These are phyloP conservation scores for Entomyzon cyanotis DNA, from an alignment of 2,113 vertebrate species.

Conservation along the genomic window DNA sequence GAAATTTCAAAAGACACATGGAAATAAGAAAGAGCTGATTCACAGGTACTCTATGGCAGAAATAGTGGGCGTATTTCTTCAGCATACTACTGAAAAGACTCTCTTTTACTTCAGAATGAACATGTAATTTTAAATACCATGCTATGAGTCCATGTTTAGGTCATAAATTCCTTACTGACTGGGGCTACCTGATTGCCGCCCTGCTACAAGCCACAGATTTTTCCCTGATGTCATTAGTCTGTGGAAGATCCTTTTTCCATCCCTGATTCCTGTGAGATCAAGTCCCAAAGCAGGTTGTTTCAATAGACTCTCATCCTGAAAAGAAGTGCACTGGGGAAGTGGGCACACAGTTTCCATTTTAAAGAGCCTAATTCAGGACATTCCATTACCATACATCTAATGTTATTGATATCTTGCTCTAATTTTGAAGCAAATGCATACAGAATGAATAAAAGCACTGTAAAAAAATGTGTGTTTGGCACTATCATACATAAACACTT, in stretches of 20 bases:
- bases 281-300: not conserved
- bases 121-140: not conserved
- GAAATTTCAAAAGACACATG: not conserved
- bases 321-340: not conserved
- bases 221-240: not conserved
- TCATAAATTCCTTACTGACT: not conserved
- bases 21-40: constrained; percentile 7
- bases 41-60: not conserved
- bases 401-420: not conserved
- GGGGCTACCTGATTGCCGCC: not conserved
- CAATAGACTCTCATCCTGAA: not conserved
- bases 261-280: not conserved
- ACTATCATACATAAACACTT: not conserved
- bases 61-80: not conserved
- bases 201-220: not conserved
- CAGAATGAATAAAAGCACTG: not conserved
- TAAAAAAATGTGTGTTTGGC: not conserved
- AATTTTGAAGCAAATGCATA: not conserved
- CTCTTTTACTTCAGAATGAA: not conserved
- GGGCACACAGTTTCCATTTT: not conserved
- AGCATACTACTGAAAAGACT: not conserved
- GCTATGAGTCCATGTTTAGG: not conserved
- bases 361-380: not conserved
- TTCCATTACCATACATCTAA: not conserved
- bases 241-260: not conserved